phyloP scores from a whole-genome alignment of 2,113 vertebrate species.

The Perognathus longimembris region DNA sequence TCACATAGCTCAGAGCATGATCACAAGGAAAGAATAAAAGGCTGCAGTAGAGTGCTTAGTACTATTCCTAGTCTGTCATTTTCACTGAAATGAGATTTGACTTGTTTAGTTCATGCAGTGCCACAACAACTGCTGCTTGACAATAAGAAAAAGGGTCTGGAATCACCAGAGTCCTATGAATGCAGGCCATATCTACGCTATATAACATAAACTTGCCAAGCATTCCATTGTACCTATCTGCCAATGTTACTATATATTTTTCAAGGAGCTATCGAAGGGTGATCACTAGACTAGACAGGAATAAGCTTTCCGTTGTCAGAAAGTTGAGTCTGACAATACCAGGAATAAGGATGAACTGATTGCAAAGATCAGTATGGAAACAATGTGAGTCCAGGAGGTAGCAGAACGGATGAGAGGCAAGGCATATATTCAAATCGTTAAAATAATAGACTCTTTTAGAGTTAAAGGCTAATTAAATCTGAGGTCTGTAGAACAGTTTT shows the following conservation, averaged over 20 bases:
- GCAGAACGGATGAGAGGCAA: neutral
- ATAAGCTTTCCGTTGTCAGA: too few species aligned
- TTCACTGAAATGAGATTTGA: neutral
- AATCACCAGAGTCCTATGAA: neutral
- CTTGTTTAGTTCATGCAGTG: neutral
- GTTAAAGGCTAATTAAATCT: neutral
- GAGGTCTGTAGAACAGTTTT: neutral
- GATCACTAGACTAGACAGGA: neutral
- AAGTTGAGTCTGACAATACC: neutral
- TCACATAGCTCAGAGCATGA: neutral
- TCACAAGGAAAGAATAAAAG: neutral
- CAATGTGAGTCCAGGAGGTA: neutral
- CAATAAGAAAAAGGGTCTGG: neutral
- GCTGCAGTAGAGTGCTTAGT: neutral
- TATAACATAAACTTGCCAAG: neutral
- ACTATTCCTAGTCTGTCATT: neutral
- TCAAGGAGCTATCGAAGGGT: neutral
- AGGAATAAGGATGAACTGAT: neutral
- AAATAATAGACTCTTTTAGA: neutral
- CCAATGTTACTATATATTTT: neutral
- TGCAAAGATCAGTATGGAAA: neutral
- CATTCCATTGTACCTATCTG: neutral
- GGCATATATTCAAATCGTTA: neutral
- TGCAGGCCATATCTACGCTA: neutral
- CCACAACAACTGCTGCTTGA: neutral